Evolutionary conservation across 92 coral and sea anemone species (phyloP).

Genomic region (Pocillopora meandrina): DNA sequence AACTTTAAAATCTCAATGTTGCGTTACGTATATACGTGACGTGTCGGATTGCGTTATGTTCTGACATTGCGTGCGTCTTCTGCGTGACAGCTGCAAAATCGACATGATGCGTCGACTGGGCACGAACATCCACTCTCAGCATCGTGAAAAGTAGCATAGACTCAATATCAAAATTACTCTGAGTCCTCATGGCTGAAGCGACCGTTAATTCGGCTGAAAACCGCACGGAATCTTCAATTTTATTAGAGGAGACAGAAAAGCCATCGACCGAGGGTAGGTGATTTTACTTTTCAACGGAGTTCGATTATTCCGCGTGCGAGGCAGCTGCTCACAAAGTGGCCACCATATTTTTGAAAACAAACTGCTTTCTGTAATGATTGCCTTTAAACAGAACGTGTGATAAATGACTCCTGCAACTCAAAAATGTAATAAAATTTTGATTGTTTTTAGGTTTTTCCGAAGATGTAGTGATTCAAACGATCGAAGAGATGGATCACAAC

Average conservation of each 20-base stretch:
- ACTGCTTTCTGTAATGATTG: background rate
- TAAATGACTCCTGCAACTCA: no score
- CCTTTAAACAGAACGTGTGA: no score
- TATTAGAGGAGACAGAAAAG: slow-evolving; percentile 31
- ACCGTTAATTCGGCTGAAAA: slow-evolving; percentile 8
- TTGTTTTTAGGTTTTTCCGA: slow-evolving; percentile 33
- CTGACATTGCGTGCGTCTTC: no score
- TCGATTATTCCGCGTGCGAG: background rate
- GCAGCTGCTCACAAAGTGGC: slow-evolving; percentile 13
- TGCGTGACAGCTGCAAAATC: background rate
- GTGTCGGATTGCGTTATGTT: no score
- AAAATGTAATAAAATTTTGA: no score
- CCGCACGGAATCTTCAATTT: slow-evolving; percentile 6
- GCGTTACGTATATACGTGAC: no score
- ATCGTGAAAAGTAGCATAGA: background rate
- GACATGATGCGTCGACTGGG: slow-evolving; percentile 9
- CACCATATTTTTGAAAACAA: slow-evolving; percentile 7
- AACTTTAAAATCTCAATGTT: no score
- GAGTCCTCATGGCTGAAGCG: slow-evolving; percentile 29
- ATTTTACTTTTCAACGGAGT: background rate
- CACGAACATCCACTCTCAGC: background rate
- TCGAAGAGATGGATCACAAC: slow-evolving; percentile 74
- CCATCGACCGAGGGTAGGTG: slow-evolving; percentile 18
- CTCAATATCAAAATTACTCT: background rate
- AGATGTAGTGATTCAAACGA: slow-evolving; percentile 51